Percentiles rank a stretch among this genome's conserved stretches.
phyloP scores from a whole-genome alignment of 2,888 invertebrate genomes.

The Tromatobia lineatoria region DNA sequence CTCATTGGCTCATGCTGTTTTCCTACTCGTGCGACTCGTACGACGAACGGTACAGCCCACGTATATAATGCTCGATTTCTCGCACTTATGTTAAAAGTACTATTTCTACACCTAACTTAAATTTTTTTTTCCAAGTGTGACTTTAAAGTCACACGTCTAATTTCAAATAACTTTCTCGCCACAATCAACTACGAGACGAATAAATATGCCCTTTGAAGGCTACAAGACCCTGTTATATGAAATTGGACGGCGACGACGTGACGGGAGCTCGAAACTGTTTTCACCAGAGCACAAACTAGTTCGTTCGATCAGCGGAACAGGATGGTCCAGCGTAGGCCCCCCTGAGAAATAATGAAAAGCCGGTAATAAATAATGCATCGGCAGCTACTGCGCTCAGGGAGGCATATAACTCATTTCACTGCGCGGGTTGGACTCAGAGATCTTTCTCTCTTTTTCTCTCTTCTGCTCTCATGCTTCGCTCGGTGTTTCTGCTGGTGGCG shows the following conservation, averaged over 20 bases:
- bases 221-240: not conserved
- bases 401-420: slow-evolving; percentile 83
- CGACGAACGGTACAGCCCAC: too few species aligned
- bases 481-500: slow-evolving; percentile 65
- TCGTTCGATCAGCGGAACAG: slow-evolving; percentile 41
- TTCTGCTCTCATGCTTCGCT: slow-evolving; percentile 18
- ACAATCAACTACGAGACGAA: not conserved
- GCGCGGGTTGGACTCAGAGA: slow-evolving; percentile 68
- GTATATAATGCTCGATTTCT: too few species aligned
- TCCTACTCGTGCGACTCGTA: too few species aligned
- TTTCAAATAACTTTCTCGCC: not conserved
- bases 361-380: slow-evolving; percentile 85
- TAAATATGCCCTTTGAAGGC: not conserved
- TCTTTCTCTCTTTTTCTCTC: slow-evolving; percentile 40
- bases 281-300: slow-evolving; percentile 55
- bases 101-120: too few species aligned
- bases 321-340: slow-evolving; percentile 41
- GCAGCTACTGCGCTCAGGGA: slow-evolving; percentile 81
- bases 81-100: too few species aligned
- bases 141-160: not conserved
- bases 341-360: slow-evolving; percentile 84
- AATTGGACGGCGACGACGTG: slow-evolving; percentile 29
- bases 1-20: too few species aligned
- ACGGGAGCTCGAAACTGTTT: slow-evolving; percentile 60
- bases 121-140: too few species aligned